Percentiles rank a stretch among this genome's conserved stretches.
phyloP scores from a whole-genome alignment of 2,888 invertebrate genomes.

The Phoenoteleia sp. region DNA sequence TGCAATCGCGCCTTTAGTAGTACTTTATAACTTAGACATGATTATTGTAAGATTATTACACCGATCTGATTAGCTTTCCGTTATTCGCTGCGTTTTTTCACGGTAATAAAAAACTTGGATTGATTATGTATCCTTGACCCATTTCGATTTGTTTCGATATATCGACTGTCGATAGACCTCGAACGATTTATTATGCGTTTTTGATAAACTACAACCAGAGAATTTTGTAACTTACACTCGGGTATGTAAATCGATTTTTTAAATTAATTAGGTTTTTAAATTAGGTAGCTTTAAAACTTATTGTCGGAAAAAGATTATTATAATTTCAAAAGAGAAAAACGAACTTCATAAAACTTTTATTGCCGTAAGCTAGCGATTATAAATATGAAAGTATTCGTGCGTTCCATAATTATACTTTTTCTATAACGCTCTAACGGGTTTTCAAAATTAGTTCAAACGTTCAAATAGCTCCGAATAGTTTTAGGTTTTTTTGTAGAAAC shows the following conservation, averaged over 20 bases:
- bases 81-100: conserved; percentile 42
- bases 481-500: too few species aligned
- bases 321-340: conserved; percentile 27
- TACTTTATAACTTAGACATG: conserved; percentile 41
- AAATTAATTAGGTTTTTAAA: neutral
- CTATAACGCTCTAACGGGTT: conserved; percentile 21
- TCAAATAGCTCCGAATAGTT: neutral
- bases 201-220: neutral
- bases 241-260: neutral
- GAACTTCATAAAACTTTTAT: conserved; percentile 17
- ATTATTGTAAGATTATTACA: conserved; percentile 52
- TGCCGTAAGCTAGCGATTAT: neutral
- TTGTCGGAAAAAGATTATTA: conserved; percentile 11
- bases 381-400: conserved; percentile 31
- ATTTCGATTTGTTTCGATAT: conserved; percentile 26
- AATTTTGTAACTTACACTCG: neutral
- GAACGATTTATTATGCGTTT: neutral
- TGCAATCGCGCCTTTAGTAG: conserved; percentile 50
- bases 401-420: conserved; percentile 22
- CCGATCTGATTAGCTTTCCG: conserved; percentile 59
- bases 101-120: conserved; percentile 12
- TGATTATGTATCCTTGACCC: conserved; percentile 61
- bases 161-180: conserved; percentile 27
- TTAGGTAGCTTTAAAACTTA: neutral
- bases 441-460: conserved; percentile 2